These are phyloP conservation scores for Spilosoma lubricipeda DNA, from an alignment of 2,888 invertebrate genomes.

Conservation along the genomic window DNA sequence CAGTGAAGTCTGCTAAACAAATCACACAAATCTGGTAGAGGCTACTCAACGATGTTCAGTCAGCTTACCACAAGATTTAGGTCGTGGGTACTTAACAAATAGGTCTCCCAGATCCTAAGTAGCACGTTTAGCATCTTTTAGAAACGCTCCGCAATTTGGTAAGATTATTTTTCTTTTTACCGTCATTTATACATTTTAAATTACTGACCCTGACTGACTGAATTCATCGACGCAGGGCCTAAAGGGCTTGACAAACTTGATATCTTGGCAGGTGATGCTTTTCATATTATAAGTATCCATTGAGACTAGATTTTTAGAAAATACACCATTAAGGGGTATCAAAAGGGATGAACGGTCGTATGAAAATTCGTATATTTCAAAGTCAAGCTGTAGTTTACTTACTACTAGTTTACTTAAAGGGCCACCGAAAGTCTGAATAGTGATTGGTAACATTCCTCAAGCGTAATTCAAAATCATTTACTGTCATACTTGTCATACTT, in stretches of 20 bases:
- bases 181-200: no score
- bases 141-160: slow-evolving; percentile 17
- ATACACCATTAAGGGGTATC: no score
- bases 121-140: slow-evolving; percentile 55
- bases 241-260: no score
- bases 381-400: no score
- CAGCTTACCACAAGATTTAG: slow-evolving; percentile 57
- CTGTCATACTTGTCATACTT: not conserved
- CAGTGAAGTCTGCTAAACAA: slow-evolving; percentile 45
- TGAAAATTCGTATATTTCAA: not conserved
- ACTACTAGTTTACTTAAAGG: no score
- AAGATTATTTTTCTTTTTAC: not conserved
- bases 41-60: slow-evolving; percentile 36
- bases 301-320: no score
- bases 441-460: not conserved
- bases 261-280: no score
- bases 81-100: slow-evolving; percentile 62
- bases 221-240: no score
- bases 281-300: no score
- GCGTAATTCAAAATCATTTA: slow-evolving; percentile 2
- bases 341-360: no score
- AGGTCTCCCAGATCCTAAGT: slow-evolving; percentile 44
- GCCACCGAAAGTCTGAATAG: no score
- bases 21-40: slow-evolving; percentile 41
- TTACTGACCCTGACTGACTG: no score